Conservation (phyloP, 23 tunicate genomes). For the Phallusia fumigata region DNA sequence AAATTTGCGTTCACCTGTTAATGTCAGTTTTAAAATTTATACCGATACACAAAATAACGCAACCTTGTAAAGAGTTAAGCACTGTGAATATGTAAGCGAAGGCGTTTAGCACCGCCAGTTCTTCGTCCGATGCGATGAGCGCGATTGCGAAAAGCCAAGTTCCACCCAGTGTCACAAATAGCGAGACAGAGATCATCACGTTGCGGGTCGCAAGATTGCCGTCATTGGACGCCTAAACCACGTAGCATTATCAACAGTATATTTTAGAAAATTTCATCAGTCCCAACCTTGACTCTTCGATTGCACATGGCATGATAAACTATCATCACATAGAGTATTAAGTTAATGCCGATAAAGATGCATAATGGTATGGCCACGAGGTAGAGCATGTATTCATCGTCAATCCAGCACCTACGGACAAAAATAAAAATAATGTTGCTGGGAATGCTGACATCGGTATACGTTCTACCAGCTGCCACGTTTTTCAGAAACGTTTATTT, state of each 20-base stretch:
- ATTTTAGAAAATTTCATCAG: too few relatives aligned
- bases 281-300: too few relatives aligned
- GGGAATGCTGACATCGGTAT: too few relatives aligned
- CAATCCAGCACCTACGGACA: constrained; percentile 39
- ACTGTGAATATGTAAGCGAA: constrained; percentile 22
- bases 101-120: background rate
- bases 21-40: background rate
- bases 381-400: constrained; percentile 8
- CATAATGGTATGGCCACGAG: constrained; percentile 6
- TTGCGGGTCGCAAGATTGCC: background rate
- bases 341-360: constrained; percentile 8
- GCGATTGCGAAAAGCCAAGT: constrained; percentile 27
- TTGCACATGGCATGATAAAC: background rate
- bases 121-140: background rate
- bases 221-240: too few relatives aligned
- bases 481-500: too few relatives aligned
- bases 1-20: background rate
- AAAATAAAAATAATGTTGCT: too few relatives aligned
- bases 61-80: constrained; percentile 5
- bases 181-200: background rate
- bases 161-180: constrained; percentile 22
- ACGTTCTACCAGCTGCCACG: too few relatives aligned
- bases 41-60: background rate
- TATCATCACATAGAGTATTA: constrained; percentile 19
- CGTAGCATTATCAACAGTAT: too few relatives aligned